Evolutionary conservation across 2,797 vertebrate species (phyloP).

Genomic region (Sebastes glaucus): DNA sequence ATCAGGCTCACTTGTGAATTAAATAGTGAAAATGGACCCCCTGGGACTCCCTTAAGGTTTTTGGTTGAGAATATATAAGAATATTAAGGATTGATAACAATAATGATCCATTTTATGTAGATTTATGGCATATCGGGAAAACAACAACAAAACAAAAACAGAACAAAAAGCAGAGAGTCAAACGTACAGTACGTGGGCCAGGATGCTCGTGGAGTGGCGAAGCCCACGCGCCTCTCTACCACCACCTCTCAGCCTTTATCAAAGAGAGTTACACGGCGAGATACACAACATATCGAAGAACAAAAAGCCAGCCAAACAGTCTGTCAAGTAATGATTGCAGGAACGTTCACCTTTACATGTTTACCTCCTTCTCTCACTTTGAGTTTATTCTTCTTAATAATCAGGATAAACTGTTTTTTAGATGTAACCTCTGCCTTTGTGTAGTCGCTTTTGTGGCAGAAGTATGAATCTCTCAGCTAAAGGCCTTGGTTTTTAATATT

Average conservation of each 20-base stretch:
- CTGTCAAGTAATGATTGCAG: not conserved
- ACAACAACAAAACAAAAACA: too few relatives aligned
- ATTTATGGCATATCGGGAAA: too few relatives aligned
- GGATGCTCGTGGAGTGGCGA: conserved; percentile 24
- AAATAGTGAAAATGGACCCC: too few relatives aligned
- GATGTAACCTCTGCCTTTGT: not conserved
- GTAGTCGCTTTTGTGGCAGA: not conserved
- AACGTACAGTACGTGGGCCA: conserved; percentile 35
- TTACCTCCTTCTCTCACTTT: not conserved
- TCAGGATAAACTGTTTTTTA: not conserved
- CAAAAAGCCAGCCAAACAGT: not conserved
- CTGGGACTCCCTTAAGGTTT: too few relatives aligned
- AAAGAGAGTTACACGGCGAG: not conserved
- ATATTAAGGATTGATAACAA: too few relatives aligned
- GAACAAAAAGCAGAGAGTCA: conserved; percentile 6
- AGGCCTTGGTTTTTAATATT: conserved; percentile 41
- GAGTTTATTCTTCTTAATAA: not conserved
- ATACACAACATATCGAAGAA: not conserved
- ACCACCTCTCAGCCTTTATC: conserved; percentile 22
- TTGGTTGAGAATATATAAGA: too few relatives aligned
- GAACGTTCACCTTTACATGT: not conserved
- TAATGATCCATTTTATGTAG: too few relatives aligned
- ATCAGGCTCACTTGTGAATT: too few relatives aligned
- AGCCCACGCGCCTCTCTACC: conserved; percentile 46
- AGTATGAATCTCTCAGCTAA: not conserved